phyloP scores from a whole-genome alignment of 2,113 vertebrate species.

The Callaeas wilsoni region DNA sequence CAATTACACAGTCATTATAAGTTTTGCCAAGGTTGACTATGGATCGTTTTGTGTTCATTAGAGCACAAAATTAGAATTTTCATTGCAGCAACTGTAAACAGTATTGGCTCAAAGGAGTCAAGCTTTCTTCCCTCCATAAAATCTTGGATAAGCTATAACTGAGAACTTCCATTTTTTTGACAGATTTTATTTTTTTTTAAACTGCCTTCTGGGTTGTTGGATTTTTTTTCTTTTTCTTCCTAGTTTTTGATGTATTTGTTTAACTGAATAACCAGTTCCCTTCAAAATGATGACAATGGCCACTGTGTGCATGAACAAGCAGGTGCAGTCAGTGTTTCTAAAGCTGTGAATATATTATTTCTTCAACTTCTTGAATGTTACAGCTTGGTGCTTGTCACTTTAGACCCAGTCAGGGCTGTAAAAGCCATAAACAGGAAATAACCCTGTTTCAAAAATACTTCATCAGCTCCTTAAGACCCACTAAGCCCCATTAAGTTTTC shows the following conservation, averaged over 20 bases:
- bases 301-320: constrained; percentile 5
- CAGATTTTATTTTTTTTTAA: constrained; percentile 46
- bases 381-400: constrained; percentile 46
- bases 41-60: constrained; percentile 80
- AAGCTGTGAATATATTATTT: constrained; percentile 51
- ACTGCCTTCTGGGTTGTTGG: not conserved
- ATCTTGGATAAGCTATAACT: constrained; percentile 61
- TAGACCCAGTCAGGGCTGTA: constrained; percentile 41
- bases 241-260: constrained; percentile 18
- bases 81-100: constrained; percentile 76
- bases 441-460: not conserved
- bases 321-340: not conserved
- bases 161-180: constrained; percentile 15
- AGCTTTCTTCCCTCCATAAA: constrained; percentile 62
- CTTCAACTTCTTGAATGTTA: constrained; percentile 46
- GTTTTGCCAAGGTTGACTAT: constrained; percentile 77
- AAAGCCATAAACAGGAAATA: constrained; percentile 45
- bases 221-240: not conserved
- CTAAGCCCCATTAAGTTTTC: not conserved
- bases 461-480: not conserved
- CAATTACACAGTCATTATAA: constrained; percentile 77
- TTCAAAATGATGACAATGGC: constrained; percentile 25
- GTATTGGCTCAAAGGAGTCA: constrained; percentile 66
- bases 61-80: constrained; percentile 85
- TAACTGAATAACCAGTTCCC: constrained; percentile 31